Evolutionary conservation across 2,888 invertebrate genomes (phyloP), one percentile per base, ranked within the genome.

Genomic region (Drosophila parthenogenetica): DNA sequence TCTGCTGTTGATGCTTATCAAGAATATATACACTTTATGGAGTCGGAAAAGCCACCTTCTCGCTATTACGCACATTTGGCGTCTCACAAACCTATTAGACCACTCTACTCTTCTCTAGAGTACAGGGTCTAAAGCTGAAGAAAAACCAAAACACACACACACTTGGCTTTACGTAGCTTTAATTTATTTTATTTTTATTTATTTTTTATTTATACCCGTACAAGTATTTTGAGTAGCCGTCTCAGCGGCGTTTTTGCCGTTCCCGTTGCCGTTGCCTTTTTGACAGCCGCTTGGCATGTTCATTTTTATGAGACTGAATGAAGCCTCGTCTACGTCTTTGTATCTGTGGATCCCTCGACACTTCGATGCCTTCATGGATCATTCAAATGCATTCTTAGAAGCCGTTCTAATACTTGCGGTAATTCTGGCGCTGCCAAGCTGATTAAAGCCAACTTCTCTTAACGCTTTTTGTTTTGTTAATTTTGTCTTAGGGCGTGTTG

Each of bases 241-340:
- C 78, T 78, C 73, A 70, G 68, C 64, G 70, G 60, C 79, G 22
- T 22, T 22, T 22, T 22, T 22, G 22, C 22, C 29, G 5, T 29
- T 29, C 2, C 19, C 22, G 62, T 54, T 60, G 71, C 65, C 71
- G 71, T 80, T 76, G 81, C 67, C 84, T 73, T 74, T 79, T 71
- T 83, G 83, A 83, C 83, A 83, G 83, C 77, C 77, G 81, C 77
- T 64, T 84, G 83, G 85, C 87, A 81, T 87, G 67, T 87, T 75
- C 87, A 69, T 69, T 85, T 82, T 77, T 84, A 87, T 81, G 87
- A 69, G 69, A 48, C 69, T 46, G 45, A 46, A 46, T 48, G 45
- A 46, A 50, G 67, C 54, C 54, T 46, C 55, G 43, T 29, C 61
- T 49, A 29, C 51, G 48, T 40, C 35, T 50, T 40, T 42, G n/a